Evolutionary conservation across 2,888 invertebrate species (phyloP), one percentile per base, ranked within the genome.

Genomic region (Nomada fucata): DNA sequence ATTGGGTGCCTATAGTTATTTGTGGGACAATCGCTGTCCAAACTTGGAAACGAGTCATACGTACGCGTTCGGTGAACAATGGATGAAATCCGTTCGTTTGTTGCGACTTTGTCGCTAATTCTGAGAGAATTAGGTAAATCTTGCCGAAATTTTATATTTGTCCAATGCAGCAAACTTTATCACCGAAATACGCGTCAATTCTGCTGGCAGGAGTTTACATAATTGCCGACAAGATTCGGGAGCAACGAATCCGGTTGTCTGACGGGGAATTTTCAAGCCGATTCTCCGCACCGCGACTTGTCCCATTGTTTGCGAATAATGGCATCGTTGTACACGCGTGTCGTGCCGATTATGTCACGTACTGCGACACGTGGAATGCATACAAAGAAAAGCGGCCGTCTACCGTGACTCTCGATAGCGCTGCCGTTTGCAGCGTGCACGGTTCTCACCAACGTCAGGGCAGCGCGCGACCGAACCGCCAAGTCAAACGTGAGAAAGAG

Each of bases 331-430:
- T 88, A 86, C 79, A 86, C 79, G 86, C 86, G 88, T 82, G 88
- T 88, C 77, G 83, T 82, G 84, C 69, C 89, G 90, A 90, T 91
- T 91, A 90, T 89, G 90, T 90, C 90, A 90, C 88, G 89, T 89
- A 87, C 78, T 83, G 81, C 64, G 75, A 82, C 84, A 79, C 86
- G 85, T 81, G 85, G 89, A 90, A 91, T 89, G 89, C 89, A 88
- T 86, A 90, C 89, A 86, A 87, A 82, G 78, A 80, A 57, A 87
- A 84, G 79, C 78, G 64, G 20, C 23, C 63, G 59, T 47, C 52
- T 57, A 60, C 18, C 65, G 52, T 44, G 60, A 69, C 73, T 55
- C 63, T 59, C 60, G n/a, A 29, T 10, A 13, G 5, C 15, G 13
- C 42, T 15, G 23, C 42, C 47, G 47, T 47, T 47, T 47, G 47